Percentiles rank a stretch among this genome's conserved stretches.
Evolutionary conservation across 2,888 invertebrate species (phyloP).

Genomic region (Gastracanthus pulcherrimus): DNA sequence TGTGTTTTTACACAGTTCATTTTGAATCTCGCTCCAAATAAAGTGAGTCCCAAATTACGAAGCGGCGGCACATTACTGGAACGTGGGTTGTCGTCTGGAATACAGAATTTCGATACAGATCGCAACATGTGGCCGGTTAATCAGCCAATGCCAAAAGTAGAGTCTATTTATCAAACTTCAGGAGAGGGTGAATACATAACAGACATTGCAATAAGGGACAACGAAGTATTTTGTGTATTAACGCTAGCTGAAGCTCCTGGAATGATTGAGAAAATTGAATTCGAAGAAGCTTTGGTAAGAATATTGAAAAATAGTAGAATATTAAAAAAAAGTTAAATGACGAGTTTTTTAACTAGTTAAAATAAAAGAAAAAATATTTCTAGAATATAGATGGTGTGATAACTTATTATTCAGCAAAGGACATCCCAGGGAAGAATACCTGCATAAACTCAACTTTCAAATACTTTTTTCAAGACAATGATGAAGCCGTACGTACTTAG

Average conservation of each 20-base stretch:
- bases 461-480: conserved; percentile 55
- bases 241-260: conserved; percentile 79
- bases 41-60: conserved; percentile 77
- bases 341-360: background rate
- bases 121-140: conserved; percentile 86
- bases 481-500: too few relatives aligned
- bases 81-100: conserved; percentile 83
- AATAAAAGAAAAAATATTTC: background rate
- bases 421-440: conserved; percentile 84
- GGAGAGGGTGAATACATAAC: conserved; percentile 90
- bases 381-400: conserved; percentile 83
- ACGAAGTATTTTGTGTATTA: conserved; percentile 86
- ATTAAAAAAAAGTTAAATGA: too few relatives aligned
- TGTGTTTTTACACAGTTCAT: conserved; percentile 79
- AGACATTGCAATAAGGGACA: conserved; percentile 83
- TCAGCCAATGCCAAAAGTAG: conserved; percentile 86
- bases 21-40: conserved; percentile 80
- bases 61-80: conserved; percentile 82
- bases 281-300: conserved; percentile 82
- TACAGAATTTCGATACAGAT: conserved; percentile 85
- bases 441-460: conserved; percentile 77
- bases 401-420: conserved; percentile 83
- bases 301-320: too few relatives aligned
- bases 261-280: conserved; percentile 82
- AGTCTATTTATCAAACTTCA: conserved; percentile 83